phyloP scores from a whole-genome alignment of 2,888 invertebrate species.

The Euphydryas editha region DNA sequence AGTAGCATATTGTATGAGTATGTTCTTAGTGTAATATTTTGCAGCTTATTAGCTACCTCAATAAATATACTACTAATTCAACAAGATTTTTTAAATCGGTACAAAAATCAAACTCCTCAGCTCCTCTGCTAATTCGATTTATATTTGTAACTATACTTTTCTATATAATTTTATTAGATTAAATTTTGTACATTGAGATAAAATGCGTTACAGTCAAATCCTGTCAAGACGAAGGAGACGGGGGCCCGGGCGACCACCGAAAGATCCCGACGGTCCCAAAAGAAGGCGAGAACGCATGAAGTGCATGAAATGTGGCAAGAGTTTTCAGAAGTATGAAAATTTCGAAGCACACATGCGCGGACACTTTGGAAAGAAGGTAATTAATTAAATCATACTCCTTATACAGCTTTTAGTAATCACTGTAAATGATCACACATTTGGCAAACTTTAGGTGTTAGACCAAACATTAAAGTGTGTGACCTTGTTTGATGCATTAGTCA shows the following conservation, averaged over 20 bases:
- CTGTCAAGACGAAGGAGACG: conserved; percentile 53
- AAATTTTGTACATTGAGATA: background rate
- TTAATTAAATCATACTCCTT: background rate
- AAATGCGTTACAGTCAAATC: conserved; percentile 39
- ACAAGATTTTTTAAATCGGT: too few species aligned
- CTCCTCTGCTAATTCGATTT: too few species aligned
- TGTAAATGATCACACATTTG: background rate
- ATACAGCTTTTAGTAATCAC: background rate
- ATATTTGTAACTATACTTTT: background rate
- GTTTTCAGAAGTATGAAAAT: conserved; percentile 78
- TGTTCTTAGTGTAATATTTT: too few species aligned
- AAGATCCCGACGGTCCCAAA: conserved; percentile 44
- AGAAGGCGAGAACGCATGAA: conserved; percentile 67
- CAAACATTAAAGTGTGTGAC: too few species aligned
- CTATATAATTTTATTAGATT: background rate
- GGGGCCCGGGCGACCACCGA: conserved; percentile 46
- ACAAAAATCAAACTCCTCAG: too few species aligned
- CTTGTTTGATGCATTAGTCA: too few species aligned
- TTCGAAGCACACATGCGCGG: conserved; percentile 79
- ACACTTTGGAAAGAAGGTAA: conserved; percentile 80
- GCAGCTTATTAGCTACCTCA: too few species aligned
- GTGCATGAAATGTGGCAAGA: conserved; percentile 76
- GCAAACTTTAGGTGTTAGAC: too few species aligned
- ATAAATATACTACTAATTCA: too few species aligned
- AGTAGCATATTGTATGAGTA: too few species aligned